Evolutionary conservation across 2,797 vertebrate species (phyloP), one percentile per base, ranked within the genome.

Genomic region (Apogon hyalosoma): DNA sequence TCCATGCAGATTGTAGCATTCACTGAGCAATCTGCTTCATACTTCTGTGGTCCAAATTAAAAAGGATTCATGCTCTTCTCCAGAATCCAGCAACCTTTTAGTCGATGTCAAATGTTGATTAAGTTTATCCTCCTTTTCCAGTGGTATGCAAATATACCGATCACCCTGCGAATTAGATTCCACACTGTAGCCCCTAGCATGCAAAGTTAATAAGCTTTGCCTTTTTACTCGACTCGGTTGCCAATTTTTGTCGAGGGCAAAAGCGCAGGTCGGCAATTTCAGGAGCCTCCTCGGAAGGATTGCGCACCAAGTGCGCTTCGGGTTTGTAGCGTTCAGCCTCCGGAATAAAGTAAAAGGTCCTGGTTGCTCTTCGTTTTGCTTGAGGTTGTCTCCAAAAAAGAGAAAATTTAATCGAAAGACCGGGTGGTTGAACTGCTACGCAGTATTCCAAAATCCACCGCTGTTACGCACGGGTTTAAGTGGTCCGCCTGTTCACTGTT

Each of bases 1-100:
- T 92, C 93, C 93, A 94, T 93, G 90, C 92, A 92, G 91, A 79
- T 86, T 65, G 89, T 75, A 80, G 85, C 84, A 67, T 76, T 85
- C 83, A 86, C 82, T 73, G 85, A 83, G 67, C 76, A 79, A 80
- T 88, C 90, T 85, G 88, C 77, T 77, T 91, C 84, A 82, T 65
- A 88, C 84, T 84, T 87, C 71, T 83, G 84, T 19, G 73, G 58
- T 87, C 80, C 77, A 73, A 84, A 85, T 92, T 86, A 92, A 80
- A 91, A 80, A 70, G 66, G 85, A 90, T 87, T 90, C 93, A 94
- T 94, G 81, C 78, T 80, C 87, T 69, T 82, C 72, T 73, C 79
- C 79, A 71, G 69, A 82, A 89, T 89, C 85, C 86, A 86, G 76
- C 85, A 77, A 87, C 74, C 36, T 84, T 78, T 78, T 67, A 33